A percentile compares a stretch with the other conserved stretches of the same genome.
Evolutionary conservation across 2,113 vertebrate species (phyloP).

Genomic region (Eidolon helvum): DNA sequence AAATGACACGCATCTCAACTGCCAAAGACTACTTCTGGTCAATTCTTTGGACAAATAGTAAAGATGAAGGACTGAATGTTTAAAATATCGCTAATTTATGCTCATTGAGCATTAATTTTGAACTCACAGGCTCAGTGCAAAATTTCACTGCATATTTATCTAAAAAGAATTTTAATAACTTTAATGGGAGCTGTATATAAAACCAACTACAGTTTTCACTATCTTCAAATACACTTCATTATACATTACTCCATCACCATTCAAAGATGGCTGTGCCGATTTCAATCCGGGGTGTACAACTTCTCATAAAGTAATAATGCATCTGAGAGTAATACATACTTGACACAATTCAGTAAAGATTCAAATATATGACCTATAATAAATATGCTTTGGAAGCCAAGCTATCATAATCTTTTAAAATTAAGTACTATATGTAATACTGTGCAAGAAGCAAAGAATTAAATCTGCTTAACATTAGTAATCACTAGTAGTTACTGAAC

Average conservation of each 20-base stretch:
- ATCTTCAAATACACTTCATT: constrained; percentile 50
- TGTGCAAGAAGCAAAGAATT: constrained; percentile 18
- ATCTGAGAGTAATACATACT: neutral
- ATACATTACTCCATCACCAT: constrained; percentile 9
- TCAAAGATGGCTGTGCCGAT: neutral
- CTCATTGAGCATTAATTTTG: neutral
- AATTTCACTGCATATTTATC: constrained; percentile 54
- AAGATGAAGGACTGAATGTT: constrained; percentile 48
- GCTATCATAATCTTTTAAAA: constrained; percentile 31
- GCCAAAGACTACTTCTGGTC: constrained; percentile 39
- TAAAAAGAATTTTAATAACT: constrained; percentile 56
- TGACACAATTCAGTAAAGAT: constrained; percentile 27
- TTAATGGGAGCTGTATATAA: constrained; percentile 41
- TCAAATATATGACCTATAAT: constrained; percentile 28
- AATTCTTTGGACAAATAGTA: constrained; percentile 62
- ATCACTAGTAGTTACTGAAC: neutral
- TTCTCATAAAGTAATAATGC: constrained; percentile 20
- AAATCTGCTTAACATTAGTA: constrained; percentile 11
- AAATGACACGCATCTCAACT: constrained; percentile 62
- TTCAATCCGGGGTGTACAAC: neutral
- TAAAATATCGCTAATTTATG: neutral
- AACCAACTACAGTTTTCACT: constrained; percentile 9
- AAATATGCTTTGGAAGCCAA: constrained; percentile 4
- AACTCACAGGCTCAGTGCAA: neutral
- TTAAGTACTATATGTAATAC: neutral